A percentile compares a stretch with the other conserved stretches of the same genome.
Evolutionary conservation across 2,888 invertebrate species (phyloP).

Genomic region (Drosophila gaucha): DNA sequence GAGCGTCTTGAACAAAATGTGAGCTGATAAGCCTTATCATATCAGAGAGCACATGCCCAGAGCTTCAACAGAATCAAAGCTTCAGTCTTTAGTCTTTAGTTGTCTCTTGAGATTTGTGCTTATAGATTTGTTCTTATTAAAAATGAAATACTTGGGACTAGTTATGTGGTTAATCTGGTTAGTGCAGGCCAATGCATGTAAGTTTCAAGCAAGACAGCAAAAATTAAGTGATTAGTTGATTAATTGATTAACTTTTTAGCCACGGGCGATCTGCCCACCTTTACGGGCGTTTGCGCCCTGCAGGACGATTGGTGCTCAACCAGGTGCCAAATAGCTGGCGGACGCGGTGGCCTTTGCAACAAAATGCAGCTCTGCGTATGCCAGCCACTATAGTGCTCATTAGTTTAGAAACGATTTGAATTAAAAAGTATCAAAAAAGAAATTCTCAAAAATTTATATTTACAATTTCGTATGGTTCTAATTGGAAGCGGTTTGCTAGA

Average conservation of each 20-base stretch:
- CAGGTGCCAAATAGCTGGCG: slow-evolving; percentile 73
- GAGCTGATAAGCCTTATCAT: slow-evolving; percentile 41
- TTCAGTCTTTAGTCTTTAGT: slow-evolving; percentile 49
- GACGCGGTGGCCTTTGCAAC: slow-evolving; percentile 74
- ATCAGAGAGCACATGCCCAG: slow-evolving; percentile 15
- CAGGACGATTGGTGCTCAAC: slow-evolving; percentile 71
- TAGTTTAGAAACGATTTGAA: slow-evolving; percentile 1
- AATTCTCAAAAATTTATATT: slow-evolving; percentile 53
- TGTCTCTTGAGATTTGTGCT: slow-evolving; percentile 22
- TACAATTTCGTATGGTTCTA: slow-evolving; percentile 55
- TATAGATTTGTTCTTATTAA: slow-evolving; percentile 14
- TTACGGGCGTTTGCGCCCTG: slow-evolving; percentile 64
- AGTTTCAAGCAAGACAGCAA: slow-evolving; percentile 6
- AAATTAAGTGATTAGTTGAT: not conserved
- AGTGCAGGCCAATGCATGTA: slow-evolving; percentile 42
- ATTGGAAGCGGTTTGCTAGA: slow-evolving; percentile 33
- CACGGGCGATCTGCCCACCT: slow-evolving; percentile 48
- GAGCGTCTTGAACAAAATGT: slow-evolving; percentile 7
- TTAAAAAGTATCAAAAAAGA: not conserved
- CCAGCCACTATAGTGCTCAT: slow-evolving; percentile 54
- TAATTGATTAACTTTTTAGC: slow-evolving; percentile 29
- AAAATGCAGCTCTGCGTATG: slow-evolving; percentile 72
- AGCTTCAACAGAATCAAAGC: slow-evolving; percentile 5
- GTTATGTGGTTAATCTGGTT: slow-evolving; percentile 46
- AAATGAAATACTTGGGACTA: slow-evolving; percentile 54